phyloP scores from a whole-genome alignment of 1,140 invertebrate genomes.

The Wasmannia auropunctata region DNA sequence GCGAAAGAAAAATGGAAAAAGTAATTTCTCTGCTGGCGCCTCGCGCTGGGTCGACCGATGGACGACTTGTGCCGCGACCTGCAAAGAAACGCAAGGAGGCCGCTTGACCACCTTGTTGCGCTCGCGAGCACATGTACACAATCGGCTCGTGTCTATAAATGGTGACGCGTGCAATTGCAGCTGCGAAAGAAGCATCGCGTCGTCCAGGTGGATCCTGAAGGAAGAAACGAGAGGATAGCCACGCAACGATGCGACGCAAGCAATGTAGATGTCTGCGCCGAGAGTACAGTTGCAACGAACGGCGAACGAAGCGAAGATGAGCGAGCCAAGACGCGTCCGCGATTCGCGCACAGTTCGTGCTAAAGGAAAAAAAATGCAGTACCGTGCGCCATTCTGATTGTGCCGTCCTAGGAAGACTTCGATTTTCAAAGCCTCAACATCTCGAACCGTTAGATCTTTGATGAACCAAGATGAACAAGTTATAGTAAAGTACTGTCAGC shows the following conservation, averaged over 20 bases:
- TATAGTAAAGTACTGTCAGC: slow-evolving; percentile 35
- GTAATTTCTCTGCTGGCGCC: slow-evolving; percentile 75
- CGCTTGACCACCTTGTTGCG: slow-evolving; percentile 68
- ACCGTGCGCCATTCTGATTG: slow-evolving; percentile 24
- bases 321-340: slow-evolving; percentile 40
- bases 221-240: slow-evolving; percentile 34
- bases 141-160: slow-evolving; percentile 45
- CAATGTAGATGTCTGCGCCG: slow-evolving; percentile 44
- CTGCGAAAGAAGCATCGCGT: slow-evolving; percentile 28
- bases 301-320: slow-evolving; percentile 49
- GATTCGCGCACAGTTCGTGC: slow-evolving; percentile 26
- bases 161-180: slow-evolving; percentile 29
- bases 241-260: background rate
- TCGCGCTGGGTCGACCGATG: slow-evolving; percentile 62
- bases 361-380: slow-evolving; percentile 18
- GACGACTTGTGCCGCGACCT: slow-evolving; percentile 67
- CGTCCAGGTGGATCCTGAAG: slow-evolving; percentile 9
- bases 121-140: slow-evolving; percentile 1
- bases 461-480: slow-evolving; percentile 49
- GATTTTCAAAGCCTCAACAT: slow-evolving; percentile 36
- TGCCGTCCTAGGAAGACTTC: slow-evolving; percentile 19
- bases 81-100: slow-evolving; percentile 70
- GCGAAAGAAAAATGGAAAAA: slow-evolving; percentile 79
- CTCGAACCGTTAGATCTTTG: slow-evolving; percentile 45
- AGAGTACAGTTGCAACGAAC: slow-evolving; percentile 56